Evolutionary conservation across 2,113 vertebrate species (phyloP), one percentile per base, ranked within the genome.

Genomic region (Cynopterus brachyotis): DNA sequence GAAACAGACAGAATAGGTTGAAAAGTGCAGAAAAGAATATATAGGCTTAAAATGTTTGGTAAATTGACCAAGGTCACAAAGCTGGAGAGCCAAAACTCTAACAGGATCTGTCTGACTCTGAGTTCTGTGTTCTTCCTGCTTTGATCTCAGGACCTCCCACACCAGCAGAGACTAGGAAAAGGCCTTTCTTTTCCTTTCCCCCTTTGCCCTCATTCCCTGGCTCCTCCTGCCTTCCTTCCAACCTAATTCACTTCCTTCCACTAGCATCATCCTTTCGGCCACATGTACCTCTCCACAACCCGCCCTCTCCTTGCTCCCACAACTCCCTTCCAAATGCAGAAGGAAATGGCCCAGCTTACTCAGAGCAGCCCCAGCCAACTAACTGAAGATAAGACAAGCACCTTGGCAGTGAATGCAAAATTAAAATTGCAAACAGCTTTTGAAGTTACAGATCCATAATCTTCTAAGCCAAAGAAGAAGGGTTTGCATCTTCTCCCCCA

Each of bases 351-450:
- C 81, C 69, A 12, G 72, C 81, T 96, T 95, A 72, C 94, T 96
- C 93, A 89, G 40, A 93, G 60, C 42, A 42, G 66, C 6, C 16
- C 30, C 85, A 88, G 93, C 94, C 96, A 96, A 94, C 35, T 16
- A 47, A 91, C 91, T 86, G 55, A 24, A 96, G 97, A 96, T 95
- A 95, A 97, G 97, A 97, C 92, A 90, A 82, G 97, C 94, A 95
- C 97, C 97, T 97, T 98, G 96, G 97, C 97, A 96, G 60, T 57
- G 42, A 91, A 94, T 7, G 32, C 10, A 30, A 96, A 78, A 85
- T 59, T 69, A 91, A 95, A 96, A 91, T 86, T 93, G 93, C 95
- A 97, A 96, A 96, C 80, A 93, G 97, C 97, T 97, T 97, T 96
- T 97, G 97, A 97, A 96, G 96, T 96, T n/a, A 24, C 91, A 97